Conservation (phyloP, 2,888 invertebrate species). For the Spatulosminthurus flaviceps region DNA sequence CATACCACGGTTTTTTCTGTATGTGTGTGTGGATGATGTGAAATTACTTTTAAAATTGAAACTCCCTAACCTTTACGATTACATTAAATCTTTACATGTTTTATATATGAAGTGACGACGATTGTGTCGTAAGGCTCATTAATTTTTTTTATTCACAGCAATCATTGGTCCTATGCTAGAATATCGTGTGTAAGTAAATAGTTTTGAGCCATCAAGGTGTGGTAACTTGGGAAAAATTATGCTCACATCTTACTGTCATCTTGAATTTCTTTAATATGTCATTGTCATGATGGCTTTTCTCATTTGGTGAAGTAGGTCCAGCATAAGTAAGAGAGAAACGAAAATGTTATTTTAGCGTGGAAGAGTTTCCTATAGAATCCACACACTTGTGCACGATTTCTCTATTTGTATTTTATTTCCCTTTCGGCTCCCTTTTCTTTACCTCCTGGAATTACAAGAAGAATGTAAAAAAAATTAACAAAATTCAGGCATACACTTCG, state of each 20-base stretch:
- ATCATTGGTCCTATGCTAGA: too few relatives aligned
- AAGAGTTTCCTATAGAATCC: background rate
- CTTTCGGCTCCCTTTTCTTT: background rate
- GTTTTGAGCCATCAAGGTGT: background rate
- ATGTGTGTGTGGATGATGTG: background rate
- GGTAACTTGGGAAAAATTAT: background rate
- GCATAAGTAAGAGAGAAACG: background rate
- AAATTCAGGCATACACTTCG: too few relatives aligned
- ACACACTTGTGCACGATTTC: slow-evolving; percentile 9
- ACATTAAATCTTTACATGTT: background rate
- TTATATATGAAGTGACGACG: background rate
- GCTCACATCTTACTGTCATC: background rate
- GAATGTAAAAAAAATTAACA: background rate
- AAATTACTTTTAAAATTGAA: background rate
- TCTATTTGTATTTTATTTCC: slow-evolving; percentile 5
- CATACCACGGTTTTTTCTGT: background rate
- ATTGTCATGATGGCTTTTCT: background rate
- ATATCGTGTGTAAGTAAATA: too few relatives aligned
- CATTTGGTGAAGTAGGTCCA: too few relatives aligned
- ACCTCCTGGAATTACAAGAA: background rate
- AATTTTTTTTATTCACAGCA: background rate
- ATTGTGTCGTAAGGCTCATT: background rate
- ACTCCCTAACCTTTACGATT: background rate
- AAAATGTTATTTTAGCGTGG: background rate
- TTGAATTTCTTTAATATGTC: background rate